Base-by-base conservation (phyloP, 2,797 vertebrate genomes). In the Pseudocheirus occidentalis region DNA sequence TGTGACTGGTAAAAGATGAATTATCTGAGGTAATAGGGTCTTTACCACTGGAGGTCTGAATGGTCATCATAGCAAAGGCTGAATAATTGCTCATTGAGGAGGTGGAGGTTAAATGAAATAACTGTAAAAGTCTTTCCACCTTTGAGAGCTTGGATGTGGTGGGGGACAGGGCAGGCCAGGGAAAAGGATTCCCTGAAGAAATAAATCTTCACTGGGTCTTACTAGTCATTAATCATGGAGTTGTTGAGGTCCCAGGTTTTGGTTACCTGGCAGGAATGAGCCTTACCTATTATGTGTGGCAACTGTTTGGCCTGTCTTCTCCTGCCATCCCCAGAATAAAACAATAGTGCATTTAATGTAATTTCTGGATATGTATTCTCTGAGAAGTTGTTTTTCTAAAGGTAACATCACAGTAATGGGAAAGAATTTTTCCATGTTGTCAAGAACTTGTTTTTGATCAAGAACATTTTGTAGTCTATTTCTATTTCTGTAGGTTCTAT, bases 321-420 rank as follows among this genome's bases (percentile, higher is more conserved):
- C 95, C 89, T 93, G 46, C 91, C 89, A 55, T 90, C 53, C 91
- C 73, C 40, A 93, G 91, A 90, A 95, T 95, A 95, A 94, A 95
- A 66, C 14, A n/a, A 92, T 96, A 94, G 90, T 55, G 46, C 73
- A 91, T 92, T 96, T 95, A 92, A 95, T 94, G 57, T 9, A 53
- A 50, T 56, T 93, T 96, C 58, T 93, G 58, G 93, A 95, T 94
- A 94, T 94, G 92, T n/a, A 5, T n/a, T 89, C 56, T 92, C 59
- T 89, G 95, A 95, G 91, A 95, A 58, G 94, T 90, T 66, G 13
- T 66, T 94, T 97, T 95, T 90, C 92, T 55, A 54, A 57, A 93
- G 94, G 81, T 54, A 92, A 31, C 94, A 93, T 95, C 34, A 28
- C 53, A 90, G 91, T 62, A 54, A 95, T 56, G 92, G 90, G 28